Conservation (phyloP, 1,140 invertebrate genomes). For the Nomia melanderi region DNA sequence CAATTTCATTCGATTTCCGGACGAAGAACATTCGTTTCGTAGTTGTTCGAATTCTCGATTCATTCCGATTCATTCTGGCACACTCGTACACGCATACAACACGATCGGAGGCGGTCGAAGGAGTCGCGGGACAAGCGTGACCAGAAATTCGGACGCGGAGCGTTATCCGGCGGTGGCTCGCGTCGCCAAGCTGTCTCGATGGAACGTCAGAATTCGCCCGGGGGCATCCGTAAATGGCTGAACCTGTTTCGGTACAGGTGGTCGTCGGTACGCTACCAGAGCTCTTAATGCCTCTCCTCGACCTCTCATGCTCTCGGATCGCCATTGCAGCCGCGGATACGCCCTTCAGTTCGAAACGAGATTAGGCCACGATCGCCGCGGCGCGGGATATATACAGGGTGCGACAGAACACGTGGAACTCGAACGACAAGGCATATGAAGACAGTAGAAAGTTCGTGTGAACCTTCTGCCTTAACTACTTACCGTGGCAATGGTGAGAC, state of each 20-base stretch:
- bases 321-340: conserved; percentile 19
- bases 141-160: conserved; percentile 30
- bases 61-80: no score
- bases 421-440: no score
- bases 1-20: no score
- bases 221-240: conserved; percentile 50
- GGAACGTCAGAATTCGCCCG: conserved; percentile 55
- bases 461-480: no score
- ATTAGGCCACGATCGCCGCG: conserved; percentile 22
- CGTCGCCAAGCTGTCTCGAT: conserved; percentile 61
- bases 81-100: no score
- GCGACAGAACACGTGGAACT: no score
- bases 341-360: conserved; percentile 36
- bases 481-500: no score
- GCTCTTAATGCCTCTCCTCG: conserved; percentile 31
- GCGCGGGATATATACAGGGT: no score
- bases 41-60: no score
- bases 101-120: neutral
- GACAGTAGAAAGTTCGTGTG: no score
- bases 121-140: neutral
- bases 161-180: conserved; percentile 3
- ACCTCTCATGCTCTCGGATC: conserved; percentile 23
- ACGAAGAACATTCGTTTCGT: no score
- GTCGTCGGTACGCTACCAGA: conserved; percentile 39
- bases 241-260: conserved; percentile 59